Evolutionary conservation across 2,113 vertebrate genomes (phyloP), one percentile per base, ranked within the genome.

Genomic region (Ceratotherium simum): DNA sequence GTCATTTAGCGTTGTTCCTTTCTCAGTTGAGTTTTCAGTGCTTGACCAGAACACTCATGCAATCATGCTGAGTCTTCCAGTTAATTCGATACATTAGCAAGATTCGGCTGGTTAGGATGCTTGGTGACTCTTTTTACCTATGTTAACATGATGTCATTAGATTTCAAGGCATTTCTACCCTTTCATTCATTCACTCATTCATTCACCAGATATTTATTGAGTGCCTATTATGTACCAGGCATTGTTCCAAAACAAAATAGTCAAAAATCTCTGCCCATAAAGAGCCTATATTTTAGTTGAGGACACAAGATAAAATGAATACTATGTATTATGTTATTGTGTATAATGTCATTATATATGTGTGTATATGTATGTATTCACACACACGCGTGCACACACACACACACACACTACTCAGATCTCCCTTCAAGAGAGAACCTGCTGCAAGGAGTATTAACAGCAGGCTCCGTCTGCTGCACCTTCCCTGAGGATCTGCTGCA

Each of bases 161-260:
- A 64, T 82, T 75, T 91, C 70, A 93, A 84, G 72, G 6, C 39
- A 64, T 91, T 79, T 75, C 11, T 92, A 46, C 39, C 93, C 48
- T 27, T n/a, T 42, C 5, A 10, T 78, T 93, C 17, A 84, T 76
- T 79, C 48, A 42, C 27, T 86, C 6, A 67, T 86, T 90, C 75
- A 95, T 80, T 64, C 78, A 89, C 27, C 21, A 90, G 31, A 10
- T 75, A 94, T 73, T 73, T 92, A 51, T 9, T 36, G 25, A 86
- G 16, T 36, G 46, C 14, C 54, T 81, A 42, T 72, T 73, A 76
- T 36, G n/a, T 78, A 51, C 21, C 20, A 96, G 62, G 29, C 9
- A n/a, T 94, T 81, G 62, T 87, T 91, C 42, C 84, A 69, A 93
- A 95, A 39, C 12, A 81, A 90, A 85, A 60, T 6, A 75, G 36